Conservation (phyloP, 2,113 vertebrate genomes). For the Hylia prasina region DNA sequence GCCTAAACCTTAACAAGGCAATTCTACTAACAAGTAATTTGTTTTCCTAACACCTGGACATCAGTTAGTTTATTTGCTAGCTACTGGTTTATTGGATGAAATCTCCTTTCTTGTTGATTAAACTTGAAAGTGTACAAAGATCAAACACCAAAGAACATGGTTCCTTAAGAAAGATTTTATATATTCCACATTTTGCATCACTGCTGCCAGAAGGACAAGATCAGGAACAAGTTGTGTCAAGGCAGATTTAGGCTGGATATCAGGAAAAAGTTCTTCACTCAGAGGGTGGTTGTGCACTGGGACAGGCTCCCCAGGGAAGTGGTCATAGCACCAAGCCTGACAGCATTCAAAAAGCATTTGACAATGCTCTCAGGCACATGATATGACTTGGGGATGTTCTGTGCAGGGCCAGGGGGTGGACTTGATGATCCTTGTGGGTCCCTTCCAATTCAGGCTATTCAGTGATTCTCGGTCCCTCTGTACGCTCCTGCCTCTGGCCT, state of each 20-base stretch:
- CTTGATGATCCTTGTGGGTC: neutral
- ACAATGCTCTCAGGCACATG: neutral
- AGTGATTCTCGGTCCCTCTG: rapidly evolving
- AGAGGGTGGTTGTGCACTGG: neutral
- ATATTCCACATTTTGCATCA: neutral
- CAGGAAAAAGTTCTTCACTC: neutral
- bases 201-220: neutral
- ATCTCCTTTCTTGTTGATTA: neutral
- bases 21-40: neutral
- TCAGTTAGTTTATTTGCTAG: neutral
- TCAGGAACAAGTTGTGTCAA: neutral
- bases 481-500: neutral
- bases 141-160: neutral
- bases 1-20: neutral
- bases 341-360: neutral
- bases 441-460: neutral
- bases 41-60: neutral
- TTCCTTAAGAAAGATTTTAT: neutral
- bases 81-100: neutral
- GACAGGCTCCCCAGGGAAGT: neutral
- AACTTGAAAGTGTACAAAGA: neutral
- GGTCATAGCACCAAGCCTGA: neutral
- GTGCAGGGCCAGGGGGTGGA: neutral
- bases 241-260: neutral
- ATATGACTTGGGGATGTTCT: neutral